Conservation (phyloP, 2,888 invertebrate species). For the Philopedon plagiatum region DNA sequence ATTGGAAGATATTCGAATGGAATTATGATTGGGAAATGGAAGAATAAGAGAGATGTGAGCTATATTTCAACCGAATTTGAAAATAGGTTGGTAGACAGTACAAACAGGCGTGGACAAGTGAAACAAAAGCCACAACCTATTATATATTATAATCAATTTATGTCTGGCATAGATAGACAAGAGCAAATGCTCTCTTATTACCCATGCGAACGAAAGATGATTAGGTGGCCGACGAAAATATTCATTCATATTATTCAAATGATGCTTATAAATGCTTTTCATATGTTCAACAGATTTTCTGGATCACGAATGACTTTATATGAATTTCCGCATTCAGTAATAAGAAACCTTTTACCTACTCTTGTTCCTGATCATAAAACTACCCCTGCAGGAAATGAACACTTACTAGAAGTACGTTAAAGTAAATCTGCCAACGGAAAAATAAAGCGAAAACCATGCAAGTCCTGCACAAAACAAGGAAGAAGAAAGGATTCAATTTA, state of each 20-base stretch:
- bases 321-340: not conserved
- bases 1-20: conserved; percentile 14
- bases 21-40: conserved; percentile 27
- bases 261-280: conserved; percentile 37
- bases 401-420: not conserved
- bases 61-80: conserved; percentile 57
- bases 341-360: not conserved
- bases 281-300: not conserved
- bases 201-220: conserved; percentile 50
- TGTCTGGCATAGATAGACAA: conserved; percentile 46
- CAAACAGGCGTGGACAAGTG: conserved; percentile 45
- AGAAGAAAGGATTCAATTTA: not conserved
- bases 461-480: conserved; percentile 6
- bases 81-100: conserved; percentile 34
- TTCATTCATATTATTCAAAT: conserved; percentile 48
- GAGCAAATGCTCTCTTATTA: conserved; percentile 57
- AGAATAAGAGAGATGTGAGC: conserved; percentile 51
- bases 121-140: conserved; percentile 21
- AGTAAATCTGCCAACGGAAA: not conserved
- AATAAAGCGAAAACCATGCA: not conserved
- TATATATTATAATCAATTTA: conserved; percentile 42
- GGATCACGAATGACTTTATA: not conserved
- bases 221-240: conserved; percentile 55
- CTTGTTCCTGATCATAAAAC: not conserved
- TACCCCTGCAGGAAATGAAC: not conserved